Base-by-base conservation (phyloP, 2,797 vertebrate genomes). In the Cossypha caffra region DNA sequence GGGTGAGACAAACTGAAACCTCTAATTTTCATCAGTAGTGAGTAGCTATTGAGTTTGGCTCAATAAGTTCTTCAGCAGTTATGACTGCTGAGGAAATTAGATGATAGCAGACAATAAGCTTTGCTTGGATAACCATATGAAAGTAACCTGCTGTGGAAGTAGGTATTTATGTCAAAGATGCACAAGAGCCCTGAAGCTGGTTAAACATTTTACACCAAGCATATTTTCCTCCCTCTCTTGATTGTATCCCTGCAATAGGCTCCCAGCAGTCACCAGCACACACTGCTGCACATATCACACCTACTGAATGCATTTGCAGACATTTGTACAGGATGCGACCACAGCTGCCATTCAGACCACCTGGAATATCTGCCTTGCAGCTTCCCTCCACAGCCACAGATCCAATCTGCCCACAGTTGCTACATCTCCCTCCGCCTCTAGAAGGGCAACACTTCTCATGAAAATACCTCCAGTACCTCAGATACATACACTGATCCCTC, bases 1-100 rank as follows among this genome's bases (percentile, higher is more conserved):
- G 58, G 10, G n/a, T 71, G 25, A 94, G 80, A 90, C 58, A 90
- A 93, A 76, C 31, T 29, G 71, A 89, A 92, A 92, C 57, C 26
- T 66, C 59, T 69, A 19, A 61, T 81, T 96, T 77, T 88, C 35
- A 37, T 57, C 61, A 88, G 29, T 26, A 93, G 29, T 28, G 58
- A 93, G 72, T 7, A 93, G 31, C 42, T 83, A 62, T 29, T 74
- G 75, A 89, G 25, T 84, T 86, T 91, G 86, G 38, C 40, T 90
- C 72, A 74, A 0, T 23, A 52, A 71, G 13, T 59, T 83, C 57
- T 76, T 83, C 82, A 86, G 72, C 68, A 83, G 68, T 78, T 50
- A 55, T 5, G 13, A 68, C 35, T 57, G 69, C 62, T 81, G 50
- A 96, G 62, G 54, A 91, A 85, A 88, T 71, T 8, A 90, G 23